A percentile compares a stretch with the other conserved stretches of the same genome.
Conservation (phyloP, 2,797 vertebrate species). For the Leuciscus waleckii region DNA sequence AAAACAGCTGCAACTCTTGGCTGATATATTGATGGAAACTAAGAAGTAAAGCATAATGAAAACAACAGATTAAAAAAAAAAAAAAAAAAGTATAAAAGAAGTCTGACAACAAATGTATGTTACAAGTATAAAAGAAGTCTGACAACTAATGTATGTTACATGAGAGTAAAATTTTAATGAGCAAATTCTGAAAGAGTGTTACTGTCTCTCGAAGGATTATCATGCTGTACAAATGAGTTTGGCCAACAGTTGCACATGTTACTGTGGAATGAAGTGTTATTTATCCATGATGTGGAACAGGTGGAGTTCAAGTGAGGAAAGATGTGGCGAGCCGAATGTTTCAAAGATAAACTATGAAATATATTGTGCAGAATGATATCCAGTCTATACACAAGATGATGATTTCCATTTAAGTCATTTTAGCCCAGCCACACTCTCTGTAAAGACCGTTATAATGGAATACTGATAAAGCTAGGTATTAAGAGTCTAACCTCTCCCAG, state of each 20-base stretch:
- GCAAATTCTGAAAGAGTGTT: neutral
- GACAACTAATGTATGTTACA: constrained; percentile 1
- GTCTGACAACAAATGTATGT: neutral
- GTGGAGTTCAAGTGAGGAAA: neutral
- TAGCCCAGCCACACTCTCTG: neutral
- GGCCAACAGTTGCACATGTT: neutral
- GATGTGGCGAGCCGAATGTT: neutral
- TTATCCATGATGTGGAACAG: neutral
- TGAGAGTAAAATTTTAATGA: neutral
- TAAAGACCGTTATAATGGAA: neutral
- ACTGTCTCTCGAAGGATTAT: neutral
- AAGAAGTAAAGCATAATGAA: constrained; percentile 14
- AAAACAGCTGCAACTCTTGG: neutral
- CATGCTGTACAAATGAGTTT: neutral
- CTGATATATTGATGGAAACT: neutral
- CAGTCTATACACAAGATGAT: neutral
- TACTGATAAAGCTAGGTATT: constrained; percentile 22
- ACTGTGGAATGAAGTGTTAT: neutral
- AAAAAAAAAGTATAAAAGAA: neutral
- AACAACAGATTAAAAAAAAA: neutral
- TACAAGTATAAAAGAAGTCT: neutral
- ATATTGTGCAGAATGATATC: constrained; percentile 8
- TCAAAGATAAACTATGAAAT: constrained; percentile 6
- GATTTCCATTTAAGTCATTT: constrained; percentile 3
- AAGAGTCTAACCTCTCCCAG: constrained; percentile 8